Base-by-base conservation (phyloP, 1,140 invertebrate species). In the Diplogasteroides magnus region DNA sequence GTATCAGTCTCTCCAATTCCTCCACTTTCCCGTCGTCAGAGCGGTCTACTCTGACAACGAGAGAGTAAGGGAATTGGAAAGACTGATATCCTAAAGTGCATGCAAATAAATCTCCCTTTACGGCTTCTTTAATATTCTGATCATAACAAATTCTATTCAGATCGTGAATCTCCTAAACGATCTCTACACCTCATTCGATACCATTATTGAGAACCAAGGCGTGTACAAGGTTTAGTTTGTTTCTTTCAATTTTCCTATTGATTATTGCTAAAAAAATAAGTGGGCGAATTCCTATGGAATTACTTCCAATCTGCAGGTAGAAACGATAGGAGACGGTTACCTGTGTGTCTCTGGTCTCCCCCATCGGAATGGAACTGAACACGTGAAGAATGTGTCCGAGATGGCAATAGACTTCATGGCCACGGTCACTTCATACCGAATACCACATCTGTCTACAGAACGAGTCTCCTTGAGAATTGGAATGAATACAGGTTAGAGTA, bases 351-450 rank as follows among this genome's bases (percentile, higher is more conserved):
- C 81, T 1, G 94, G 94, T n/a, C 86, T 97, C 29, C 94, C 94
- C 1, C 88, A 94, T 60, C 88, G 89, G 77, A 97, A 96, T 84
- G 91, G 89, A 57, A 89, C 92, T 78, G 87, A 88, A 64, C 94
- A 97, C 85, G 93, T 93, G 0, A 93, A 92, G 27, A 92, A 97
- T 86, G 94, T 97, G 69, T 82, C 83, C 2, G 71, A 77, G 28
- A 76, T 76, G 75, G 68, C 73, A 1, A 56, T 76, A 2, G 56
- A 29, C 2, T 63, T 76, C 19, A 31, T 76, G 13, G 28, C 31
- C 28, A 63, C 64, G 6, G 64, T 74, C 28, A 66, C 63, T 55
- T 62, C 48, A 1, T 74, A 73, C 74, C 25, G 57, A 55, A 70
- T 75, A 3, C 74, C 71, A 0, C 74, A 75, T 68, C 29, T 73